A percentile compares a stretch with the other conserved stretches of the same genome.
Evolutionary conservation across 2,113 vertebrate species (phyloP).

Genomic region (Gila orcuttii): DNA sequence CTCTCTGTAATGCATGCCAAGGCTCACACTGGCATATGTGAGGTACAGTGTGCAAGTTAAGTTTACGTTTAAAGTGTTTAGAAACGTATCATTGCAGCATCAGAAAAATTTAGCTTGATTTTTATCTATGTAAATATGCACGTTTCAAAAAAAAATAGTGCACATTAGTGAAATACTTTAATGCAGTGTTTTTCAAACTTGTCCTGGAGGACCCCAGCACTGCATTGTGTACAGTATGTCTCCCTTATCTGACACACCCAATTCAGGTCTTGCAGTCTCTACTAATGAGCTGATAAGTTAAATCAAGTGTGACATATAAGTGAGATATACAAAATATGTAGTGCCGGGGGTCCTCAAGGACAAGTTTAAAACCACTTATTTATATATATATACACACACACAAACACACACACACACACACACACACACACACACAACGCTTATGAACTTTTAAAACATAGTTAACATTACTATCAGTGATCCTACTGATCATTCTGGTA

Average conservation of each 20-base stretch:
- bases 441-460: too few species aligned
- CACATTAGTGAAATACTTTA: neutral
- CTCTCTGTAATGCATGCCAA: neutral
- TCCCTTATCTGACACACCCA: neutral
- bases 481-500: too few species aligned
- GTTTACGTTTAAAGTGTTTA: neutral
- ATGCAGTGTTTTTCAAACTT: neutral
- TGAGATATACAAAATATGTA: too few species aligned
- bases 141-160: neutral
- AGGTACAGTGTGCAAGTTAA: neutral
- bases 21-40: conserved; percentile 34
- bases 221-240: neutral
- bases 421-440: too few species aligned
- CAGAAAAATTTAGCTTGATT: neutral
- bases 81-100: neutral
- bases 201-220: conserved; percentile 4
- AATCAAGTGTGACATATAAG: too few species aligned
- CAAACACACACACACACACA: too few species aligned
- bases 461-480: too few species aligned
- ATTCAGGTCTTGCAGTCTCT: neutral
- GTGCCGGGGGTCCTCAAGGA: too few species aligned
- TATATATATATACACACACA: too few species aligned
- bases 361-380: too few species aligned
- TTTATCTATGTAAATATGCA: neutral
- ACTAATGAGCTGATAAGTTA: neutral